Evolutionary conservation across 2,113 vertebrate genomes (phyloP).

Genomic region (Pachycephala philippinensis): DNA sequence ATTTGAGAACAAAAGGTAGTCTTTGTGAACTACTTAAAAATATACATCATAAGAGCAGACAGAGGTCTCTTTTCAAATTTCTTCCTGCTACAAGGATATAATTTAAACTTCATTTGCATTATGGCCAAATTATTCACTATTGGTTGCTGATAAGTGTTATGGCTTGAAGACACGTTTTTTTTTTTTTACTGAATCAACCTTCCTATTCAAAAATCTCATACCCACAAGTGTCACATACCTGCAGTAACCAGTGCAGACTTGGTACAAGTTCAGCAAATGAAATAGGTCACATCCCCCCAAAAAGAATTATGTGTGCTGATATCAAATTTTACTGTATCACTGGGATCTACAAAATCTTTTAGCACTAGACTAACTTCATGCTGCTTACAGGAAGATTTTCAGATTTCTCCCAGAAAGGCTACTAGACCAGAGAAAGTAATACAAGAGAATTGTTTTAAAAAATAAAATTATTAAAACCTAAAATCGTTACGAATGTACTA

Average conservation of each 20-base stretch:
- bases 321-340: background rate
- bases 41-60: background rate
- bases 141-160: fast-evolving
- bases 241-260: background rate
- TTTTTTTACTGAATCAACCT: background rate
- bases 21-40: background rate
- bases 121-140: background rate
- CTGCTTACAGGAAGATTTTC: background rate
- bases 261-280: background rate
- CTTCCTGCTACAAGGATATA: background rate
- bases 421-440: background rate
- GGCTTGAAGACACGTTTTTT: background rate
- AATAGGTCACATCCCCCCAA: background rate
- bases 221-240: background rate
- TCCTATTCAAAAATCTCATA: background rate
- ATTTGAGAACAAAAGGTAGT: background rate
- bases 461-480: background rate
- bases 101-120: background rate
- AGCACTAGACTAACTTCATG: background rate
- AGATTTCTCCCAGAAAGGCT: background rate
- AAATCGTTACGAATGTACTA: background rate
- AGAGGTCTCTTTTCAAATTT: background rate
- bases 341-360: background rate
- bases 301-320: background rate
- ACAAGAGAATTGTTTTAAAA: background rate